Evolutionary conservation across 2,888 invertebrate genomes (phyloP), one percentile per base, ranked within the genome.

Genomic region (Rhyacophila evoluta): DNA sequence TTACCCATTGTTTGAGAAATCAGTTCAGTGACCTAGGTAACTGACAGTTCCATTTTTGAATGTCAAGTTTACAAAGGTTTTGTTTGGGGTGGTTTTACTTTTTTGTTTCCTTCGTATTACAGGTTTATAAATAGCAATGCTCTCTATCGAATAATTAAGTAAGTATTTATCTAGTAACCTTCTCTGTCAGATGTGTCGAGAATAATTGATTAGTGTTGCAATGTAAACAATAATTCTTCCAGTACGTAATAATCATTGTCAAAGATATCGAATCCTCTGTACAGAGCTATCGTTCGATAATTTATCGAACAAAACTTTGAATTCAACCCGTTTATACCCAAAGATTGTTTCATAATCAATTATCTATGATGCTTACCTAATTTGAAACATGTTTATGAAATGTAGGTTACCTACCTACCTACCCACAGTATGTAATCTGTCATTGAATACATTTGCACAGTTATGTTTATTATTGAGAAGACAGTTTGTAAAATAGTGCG

Each of bases 11-110:
- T 79, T 79, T 72, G 70, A 55, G 41, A 74, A 77, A 36, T 78
- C 76, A 79, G 80, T 81, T 81, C 81, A 79, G 72, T 82, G 79
- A 80, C 80, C 79, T 70, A 79, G 68, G 72, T 41, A 77, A 29
- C 76, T 79, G 79, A 74, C 79, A 80, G 77, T 72, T 81, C 77
- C 74, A 76, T 74, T 82, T 82, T 81, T 82, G 78, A 79, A 77
- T 67, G 77, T 79, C 79, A 76, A 78, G 77, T 72, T 77, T 77
- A 77, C 55, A 72, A 79, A 71, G 55, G 25, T 55, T 55, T 55
- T 55, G 15, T 55, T 25, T 12, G 25, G 55, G 55, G 55, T 55
- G 55, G 55, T 55, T 55, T 55, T 55, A 19, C 19, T 55, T 55
- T 55, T 19, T 1, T 19, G 15, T 19, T 55, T 15, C 19, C 10